Evolutionary conservation across 2,113 vertebrate species (phyloP).

Genomic region (Alectura lathami): DNA sequence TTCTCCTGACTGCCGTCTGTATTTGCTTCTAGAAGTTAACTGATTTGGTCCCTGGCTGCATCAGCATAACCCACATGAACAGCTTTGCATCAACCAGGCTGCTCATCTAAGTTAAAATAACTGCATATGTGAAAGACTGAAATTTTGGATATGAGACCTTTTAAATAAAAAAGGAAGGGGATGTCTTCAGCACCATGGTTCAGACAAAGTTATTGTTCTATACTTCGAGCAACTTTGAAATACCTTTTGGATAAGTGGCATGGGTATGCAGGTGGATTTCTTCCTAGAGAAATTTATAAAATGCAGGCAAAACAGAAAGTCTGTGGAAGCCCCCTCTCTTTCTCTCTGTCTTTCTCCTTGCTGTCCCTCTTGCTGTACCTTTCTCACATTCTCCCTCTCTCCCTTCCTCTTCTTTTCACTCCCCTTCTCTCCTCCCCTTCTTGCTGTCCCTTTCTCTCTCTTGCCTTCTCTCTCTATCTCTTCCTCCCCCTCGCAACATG

Average conservation of each 20-base stretch:
- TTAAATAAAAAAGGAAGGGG: background rate
- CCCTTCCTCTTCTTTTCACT: background rate
- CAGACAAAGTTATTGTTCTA: background rate
- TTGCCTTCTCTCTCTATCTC: background rate
- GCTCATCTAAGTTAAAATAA: background rate
- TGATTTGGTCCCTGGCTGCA: background rate
- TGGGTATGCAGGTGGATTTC: background rate
- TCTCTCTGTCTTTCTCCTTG: background rate
- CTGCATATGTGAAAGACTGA: background rate
- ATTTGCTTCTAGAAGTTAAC: background rate
- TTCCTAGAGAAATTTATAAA: background rate
- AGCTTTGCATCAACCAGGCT: background rate
- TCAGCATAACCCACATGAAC: background rate
- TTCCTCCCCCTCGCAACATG: background rate
- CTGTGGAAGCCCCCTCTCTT: background rate
- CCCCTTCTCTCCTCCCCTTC: background rate
- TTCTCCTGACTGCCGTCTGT: background rate
- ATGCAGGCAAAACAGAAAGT: background rate
- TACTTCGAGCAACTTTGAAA: background rate
- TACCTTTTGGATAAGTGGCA: background rate
- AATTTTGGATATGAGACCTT: background rate
- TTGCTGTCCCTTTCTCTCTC: background rate
- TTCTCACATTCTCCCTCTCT: background rate
- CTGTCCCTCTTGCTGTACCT: background rate
- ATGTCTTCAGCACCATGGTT: background rate